These are phyloP conservation scores for Acanthaster planci DNA, from an alignment of 35 echinoderm and acorn worm genomes.

Conservation along the genomic window DNA sequence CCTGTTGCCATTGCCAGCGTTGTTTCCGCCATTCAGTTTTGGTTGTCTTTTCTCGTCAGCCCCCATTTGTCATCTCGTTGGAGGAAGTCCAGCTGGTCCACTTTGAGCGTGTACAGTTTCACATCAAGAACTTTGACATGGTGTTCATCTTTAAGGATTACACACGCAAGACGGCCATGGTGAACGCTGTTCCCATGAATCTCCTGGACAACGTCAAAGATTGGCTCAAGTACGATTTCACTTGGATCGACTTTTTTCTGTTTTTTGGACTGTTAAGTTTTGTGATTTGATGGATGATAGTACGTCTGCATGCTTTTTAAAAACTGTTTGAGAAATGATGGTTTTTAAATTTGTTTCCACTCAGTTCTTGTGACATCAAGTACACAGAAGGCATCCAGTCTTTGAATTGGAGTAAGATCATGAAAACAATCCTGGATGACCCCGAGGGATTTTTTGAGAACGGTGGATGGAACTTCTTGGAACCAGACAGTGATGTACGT, in stretches of 20 bases:
- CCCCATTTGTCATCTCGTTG: slow-evolving; percentile 79
- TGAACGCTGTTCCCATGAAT: slow-evolving; percentile 94
- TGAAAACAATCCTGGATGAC: slow-evolving; percentile 93
- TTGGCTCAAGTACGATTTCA: slow-evolving; percentile 90
- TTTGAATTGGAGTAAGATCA: slow-evolving; percentile 98
- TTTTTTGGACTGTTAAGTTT: too few relatives aligned
- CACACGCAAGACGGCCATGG: slow-evolving; percentile 72
- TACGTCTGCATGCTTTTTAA: too few relatives aligned
- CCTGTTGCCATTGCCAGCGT: too few relatives aligned
- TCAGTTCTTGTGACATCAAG: slow-evolving; percentile 98
- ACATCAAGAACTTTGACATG: slow-evolving; percentile 98
- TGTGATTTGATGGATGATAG: too few relatives aligned
- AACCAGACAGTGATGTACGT: slow-evolving; percentile 82
- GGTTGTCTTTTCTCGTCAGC: slow-evolving; percentile 34
- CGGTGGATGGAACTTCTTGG: slow-evolving; percentile 96
- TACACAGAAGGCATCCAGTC: slow-evolving; percentile 97
- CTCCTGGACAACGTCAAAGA: slow-evolving; percentile 89
- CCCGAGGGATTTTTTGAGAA: slow-evolving; percentile 93
- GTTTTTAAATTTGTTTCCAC: background rate
- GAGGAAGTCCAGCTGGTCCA: slow-evolving; percentile 83
- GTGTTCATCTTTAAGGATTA: slow-evolving; percentile 97
- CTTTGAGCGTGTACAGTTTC: slow-evolving; percentile 97
- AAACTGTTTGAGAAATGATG: background rate
- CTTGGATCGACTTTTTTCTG: too few relatives aligned
- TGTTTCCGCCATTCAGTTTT: background rate